These are phyloP conservation scores for Menidia beryllina DNA, from an alignment of 2,113 vertebrate species.

Conservation along the genomic window DNA sequence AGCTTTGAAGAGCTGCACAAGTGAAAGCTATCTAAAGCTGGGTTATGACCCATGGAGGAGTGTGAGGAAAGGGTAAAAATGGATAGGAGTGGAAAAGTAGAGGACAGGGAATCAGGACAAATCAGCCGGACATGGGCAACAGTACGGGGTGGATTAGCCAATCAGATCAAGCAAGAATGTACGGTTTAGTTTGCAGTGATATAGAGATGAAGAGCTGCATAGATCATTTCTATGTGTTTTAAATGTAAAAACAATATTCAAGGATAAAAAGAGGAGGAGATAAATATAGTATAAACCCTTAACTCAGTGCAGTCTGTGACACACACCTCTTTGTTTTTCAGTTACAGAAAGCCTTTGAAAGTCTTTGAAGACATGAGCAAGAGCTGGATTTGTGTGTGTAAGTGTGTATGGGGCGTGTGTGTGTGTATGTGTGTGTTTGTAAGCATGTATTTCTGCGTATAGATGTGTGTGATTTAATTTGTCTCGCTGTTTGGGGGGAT, in stretches of 20 bases:
- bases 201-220: background rate
- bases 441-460: conserved; percentile 11
- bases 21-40: conserved; percentile 74
- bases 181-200: conserved; percentile 29
- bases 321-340: conserved; percentile 37
- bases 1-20: conserved; percentile 70
- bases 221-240: conserved; percentile 22
- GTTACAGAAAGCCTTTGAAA: conserved; percentile 34
- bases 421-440: conserved; percentile 4
- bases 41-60: conserved; percentile 64
- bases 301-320: conserved; percentile 28
- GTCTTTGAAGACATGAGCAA: conserved; percentile 16
- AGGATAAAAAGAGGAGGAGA: conserved; percentile 17
- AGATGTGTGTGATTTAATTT: conserved; percentile 32
- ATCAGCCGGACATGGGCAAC: conserved; percentile 59
- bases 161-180: conserved; percentile 13
- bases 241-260: conserved; percentile 45
- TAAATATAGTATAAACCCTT: conserved; percentile 4
- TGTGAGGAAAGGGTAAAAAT: conserved; percentile 21
- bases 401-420: too few relatives aligned
- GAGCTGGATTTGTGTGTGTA: conserved; percentile 15
- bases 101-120: conserved; percentile 25
- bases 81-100: conserved; percentile 15
- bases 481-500: conserved; percentile 30
- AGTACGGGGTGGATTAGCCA: conserved; percentile 66